phyloP scores from a whole-genome alignment of 2,113 vertebrate species.

The Lepus americanus region DNA sequence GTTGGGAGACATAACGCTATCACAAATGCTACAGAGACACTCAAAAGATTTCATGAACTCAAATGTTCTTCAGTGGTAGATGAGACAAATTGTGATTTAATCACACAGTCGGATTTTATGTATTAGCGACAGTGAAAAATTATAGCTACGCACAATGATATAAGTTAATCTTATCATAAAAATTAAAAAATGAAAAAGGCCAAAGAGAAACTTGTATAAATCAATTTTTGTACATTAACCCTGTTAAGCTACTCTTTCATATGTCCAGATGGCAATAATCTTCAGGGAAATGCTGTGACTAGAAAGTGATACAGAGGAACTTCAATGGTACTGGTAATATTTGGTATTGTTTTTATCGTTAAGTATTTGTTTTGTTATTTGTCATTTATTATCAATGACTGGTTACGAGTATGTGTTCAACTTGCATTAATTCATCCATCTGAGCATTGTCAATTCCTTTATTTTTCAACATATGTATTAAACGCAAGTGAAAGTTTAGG shows the following conservation, averaged over 20 bases:
- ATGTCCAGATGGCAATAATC: neutral
- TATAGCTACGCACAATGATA: neutral
- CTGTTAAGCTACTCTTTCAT: neutral
- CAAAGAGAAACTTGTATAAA: neutral
- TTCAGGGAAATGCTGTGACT: neutral
- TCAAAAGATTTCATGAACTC: no score
- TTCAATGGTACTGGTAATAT: neutral
- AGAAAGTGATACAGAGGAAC: neutral
- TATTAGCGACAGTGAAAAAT: neutral
- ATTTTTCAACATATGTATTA: neutral
- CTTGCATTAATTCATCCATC: neutral
- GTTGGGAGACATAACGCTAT: neutral
- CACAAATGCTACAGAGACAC: neutral
- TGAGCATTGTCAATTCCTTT: neutral
- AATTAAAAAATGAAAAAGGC: neutral
- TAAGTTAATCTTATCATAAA: neutral
- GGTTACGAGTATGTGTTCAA: neutral
- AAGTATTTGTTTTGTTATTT: neutral
- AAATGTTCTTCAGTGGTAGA: neutral
- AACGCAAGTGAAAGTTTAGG: neutral
- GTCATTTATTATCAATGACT: neutral
- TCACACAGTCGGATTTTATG: neutral
- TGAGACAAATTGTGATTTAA: neutral
- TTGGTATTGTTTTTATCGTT: neutral
- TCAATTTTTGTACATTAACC: neutral